Evolutionary conservation across 1,140 invertebrate genomes (phyloP), one percentile per base, ranked within the genome.

Genomic region (Drosophila ficusphila): DNA sequence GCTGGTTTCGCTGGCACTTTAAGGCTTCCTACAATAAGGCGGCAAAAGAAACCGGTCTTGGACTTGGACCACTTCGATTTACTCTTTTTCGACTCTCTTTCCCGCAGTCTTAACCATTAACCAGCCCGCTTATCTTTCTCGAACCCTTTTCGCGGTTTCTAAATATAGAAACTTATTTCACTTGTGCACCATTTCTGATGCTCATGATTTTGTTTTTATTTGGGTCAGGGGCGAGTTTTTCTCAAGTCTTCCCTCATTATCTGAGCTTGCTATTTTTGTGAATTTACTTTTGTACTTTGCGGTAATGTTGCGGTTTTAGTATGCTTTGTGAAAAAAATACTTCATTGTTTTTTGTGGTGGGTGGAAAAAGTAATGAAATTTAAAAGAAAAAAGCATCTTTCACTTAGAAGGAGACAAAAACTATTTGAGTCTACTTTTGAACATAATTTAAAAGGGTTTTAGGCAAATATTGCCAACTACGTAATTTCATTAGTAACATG

Each of bases 141-240:
- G 44, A 67, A 46, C 60, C 75, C 69, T 75, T 83, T 73, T 58
- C 4, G 9, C 29, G 31, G 46, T 54, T 74, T 61, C 29, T 44
- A 33, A 52, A 60, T 49, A 64, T 18, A 49, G 33, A 46, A 7
- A 44, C 61, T 57, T 49, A 41, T 38, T 46, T 46, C 4, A 23
- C 56, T 39, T 34, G 46, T 8, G 9, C 12, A n/a, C n/a, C n/a
- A 49, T 65, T 76, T 76, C 51, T 31, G 19, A 70, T 74, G 54
- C 51, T 31, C 25, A 70, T 74, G 54, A 52, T 25, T 65, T 52
- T 48, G n/a, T 16, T n/a, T 51, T 56, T 69, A 81, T 81, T 82
- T 82, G 62, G 76, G 82, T 85, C 82, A 85, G 77, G 81, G 79
- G 27, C 79, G 85, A 53, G 29, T 19, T 68, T 34, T 68, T 57